phyloP scores from a whole-genome alignment of 2,113 vertebrate genomes.

The Anser brachyrhynchus region DNA sequence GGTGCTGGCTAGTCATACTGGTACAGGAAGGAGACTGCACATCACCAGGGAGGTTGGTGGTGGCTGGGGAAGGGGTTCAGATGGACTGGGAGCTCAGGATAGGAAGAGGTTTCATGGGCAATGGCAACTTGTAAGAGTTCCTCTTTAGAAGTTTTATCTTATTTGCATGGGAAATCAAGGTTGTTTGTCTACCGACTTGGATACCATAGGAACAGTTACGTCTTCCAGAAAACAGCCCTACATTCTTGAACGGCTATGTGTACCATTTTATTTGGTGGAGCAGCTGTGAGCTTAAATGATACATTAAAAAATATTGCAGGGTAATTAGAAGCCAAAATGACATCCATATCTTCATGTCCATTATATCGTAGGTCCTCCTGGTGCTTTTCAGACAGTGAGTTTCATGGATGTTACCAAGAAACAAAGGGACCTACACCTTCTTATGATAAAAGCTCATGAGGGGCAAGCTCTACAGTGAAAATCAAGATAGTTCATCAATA shows the following conservation, averaged over 20 bases:
- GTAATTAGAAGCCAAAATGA: neutral
- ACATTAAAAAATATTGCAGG: neutral
- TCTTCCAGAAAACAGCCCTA: neutral
- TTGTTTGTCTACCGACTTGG: neutral
- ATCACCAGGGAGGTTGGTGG: neutral
- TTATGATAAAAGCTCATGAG: neutral
- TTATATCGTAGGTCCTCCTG: neutral
- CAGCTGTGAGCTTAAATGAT: neutral
- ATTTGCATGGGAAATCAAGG: neutral
- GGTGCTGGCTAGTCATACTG: neutral
- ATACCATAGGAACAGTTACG: neutral
- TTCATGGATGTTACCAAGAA: neutral
- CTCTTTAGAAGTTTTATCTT: neutral
- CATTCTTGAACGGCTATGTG: neutral
- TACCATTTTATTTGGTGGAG: neutral
- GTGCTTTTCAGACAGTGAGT: neutral
- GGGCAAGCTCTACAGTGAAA: neutral
- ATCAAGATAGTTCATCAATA: neutral
- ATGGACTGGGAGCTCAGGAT: neutral
- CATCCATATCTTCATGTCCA: neutral
- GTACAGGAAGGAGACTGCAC: too few species aligned
- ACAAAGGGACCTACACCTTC: neutral
- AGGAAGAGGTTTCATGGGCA: neutral
- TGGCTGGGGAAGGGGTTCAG: too few species aligned
- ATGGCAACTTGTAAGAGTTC: neutral